A percentile compares a stretch with the other conserved stretches of the same genome.
phyloP scores from a whole-genome alignment of 2,888 invertebrate genomes.

The Deroplatys truncata region DNA sequence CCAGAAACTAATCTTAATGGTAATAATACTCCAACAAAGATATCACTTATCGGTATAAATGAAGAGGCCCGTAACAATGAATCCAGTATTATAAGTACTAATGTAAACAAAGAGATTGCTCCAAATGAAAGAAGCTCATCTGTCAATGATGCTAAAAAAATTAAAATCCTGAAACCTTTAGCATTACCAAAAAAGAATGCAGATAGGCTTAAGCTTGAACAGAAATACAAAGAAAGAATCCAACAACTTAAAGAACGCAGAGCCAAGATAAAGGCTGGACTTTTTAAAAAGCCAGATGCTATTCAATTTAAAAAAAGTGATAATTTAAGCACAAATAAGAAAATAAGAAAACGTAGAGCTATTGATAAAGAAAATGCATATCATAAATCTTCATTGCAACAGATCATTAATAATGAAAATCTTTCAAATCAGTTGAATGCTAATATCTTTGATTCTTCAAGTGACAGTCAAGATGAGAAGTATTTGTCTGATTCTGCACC shows the following conservation, averaged over 20 bases:
- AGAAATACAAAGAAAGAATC: background rate
- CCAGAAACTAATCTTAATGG: background rate
- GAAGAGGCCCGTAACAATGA: background rate
- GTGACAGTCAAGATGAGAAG: too few relatives aligned
- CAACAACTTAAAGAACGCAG: background rate
- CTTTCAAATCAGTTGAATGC: background rate
- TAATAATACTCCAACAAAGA: background rate
- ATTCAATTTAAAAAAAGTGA: background rate
- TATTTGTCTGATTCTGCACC: too few relatives aligned
- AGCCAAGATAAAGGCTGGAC: background rate
- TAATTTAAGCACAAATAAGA: background rate
- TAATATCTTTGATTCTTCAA: too few relatives aligned
- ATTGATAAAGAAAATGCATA: background rate
- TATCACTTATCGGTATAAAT: background rate
- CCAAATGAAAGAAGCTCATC: background rate
- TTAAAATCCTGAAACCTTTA: background rate
- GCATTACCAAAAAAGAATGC: background rate
- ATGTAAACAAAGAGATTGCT: background rate
- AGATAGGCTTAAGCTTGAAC: background rate
- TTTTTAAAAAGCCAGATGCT: background rate
- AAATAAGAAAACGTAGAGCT: background rate
- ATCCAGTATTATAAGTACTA: background rate
- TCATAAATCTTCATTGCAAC: background rate
- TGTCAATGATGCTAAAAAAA: background rate
- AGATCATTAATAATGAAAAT: background rate